Evolutionary conservation across 92 coral and sea anemone genomes (phyloP).

Genomic region (Siderastrea siderea): DNA sequence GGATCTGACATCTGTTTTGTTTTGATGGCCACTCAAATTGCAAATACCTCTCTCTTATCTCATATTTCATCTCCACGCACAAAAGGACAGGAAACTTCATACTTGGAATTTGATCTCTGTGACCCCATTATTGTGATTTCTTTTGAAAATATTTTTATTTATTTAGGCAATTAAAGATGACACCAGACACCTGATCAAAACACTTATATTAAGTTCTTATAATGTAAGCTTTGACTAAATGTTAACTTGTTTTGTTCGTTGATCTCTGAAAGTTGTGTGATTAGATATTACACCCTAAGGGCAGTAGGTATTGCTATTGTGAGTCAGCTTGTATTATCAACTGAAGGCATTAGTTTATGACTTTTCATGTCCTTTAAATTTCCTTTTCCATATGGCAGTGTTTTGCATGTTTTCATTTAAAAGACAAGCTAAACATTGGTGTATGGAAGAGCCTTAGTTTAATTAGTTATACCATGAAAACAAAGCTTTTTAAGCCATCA

Average conservation of each 20-base stretch:
- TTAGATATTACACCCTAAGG: not conserved
- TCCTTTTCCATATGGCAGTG: too few species aligned
- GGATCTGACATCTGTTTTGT: slow-evolving; percentile 13
- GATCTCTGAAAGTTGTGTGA: not conserved
- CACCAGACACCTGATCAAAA: too few species aligned
- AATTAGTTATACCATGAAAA: not conserved
- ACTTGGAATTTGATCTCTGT: slow-evolving; percentile 25
- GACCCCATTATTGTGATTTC: slow-evolving; percentile 3
- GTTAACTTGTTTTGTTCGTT: not conserved
- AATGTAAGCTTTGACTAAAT: not conserved
- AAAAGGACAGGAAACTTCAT: slow-evolving; percentile 40
- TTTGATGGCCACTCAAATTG: slow-evolving; percentile 7
- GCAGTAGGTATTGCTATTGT: not conserved
- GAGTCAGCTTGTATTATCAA: not conserved
- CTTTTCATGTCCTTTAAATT: too few species aligned
- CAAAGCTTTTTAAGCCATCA: not conserved
- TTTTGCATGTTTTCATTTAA: too few species aligned
- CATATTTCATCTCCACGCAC: slow-evolving; percentile 8
- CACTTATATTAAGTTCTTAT: too few species aligned
- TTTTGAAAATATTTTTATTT: not conserved
- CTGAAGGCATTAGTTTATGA: too few species aligned
- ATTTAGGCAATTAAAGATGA: not conserved
- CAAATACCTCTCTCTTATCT: slow-evolving; percentile 14
- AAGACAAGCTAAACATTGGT: too few species aligned
- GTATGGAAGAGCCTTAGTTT: too few species aligned